phyloP scores from a whole-genome alignment of 2,113 vertebrate species.

The Colinus virginianus region DNA sequence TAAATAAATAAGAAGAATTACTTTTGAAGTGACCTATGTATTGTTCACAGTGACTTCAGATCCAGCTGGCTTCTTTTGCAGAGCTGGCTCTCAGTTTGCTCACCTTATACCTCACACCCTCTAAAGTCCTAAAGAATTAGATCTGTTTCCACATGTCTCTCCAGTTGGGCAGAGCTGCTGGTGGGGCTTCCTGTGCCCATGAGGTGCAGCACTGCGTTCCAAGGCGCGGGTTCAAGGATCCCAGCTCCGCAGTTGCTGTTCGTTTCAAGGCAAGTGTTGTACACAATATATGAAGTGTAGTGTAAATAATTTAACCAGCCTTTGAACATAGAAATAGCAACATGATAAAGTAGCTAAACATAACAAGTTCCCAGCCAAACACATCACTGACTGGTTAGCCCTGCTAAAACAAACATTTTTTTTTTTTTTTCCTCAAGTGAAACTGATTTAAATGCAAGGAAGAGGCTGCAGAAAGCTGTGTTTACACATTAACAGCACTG shows the following conservation, averaged over 20 bases:
- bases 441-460: neutral
- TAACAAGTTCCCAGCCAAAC: constrained; percentile 55
- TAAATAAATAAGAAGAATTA: too few relatives aligned
- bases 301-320: constrained; percentile 67
- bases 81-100: neutral
- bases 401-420: neutral
- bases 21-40: too few relatives aligned
- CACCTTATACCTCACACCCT: neutral
- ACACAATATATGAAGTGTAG: constrained; percentile 65
- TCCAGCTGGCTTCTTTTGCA: neutral
- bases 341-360: constrained; percentile 57
- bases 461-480: neutral
- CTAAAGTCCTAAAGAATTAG: neutral
- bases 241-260: constrained; percentile 36
- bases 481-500: neutral
- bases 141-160: neutral
- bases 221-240: neutral
- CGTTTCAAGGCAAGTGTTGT: constrained; percentile 53
- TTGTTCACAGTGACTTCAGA: constrained; percentile 24
- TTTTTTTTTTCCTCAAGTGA: neutral
- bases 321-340: constrained; percentile 66
- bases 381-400: constrained; percentile 30
- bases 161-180: too few relatives aligned
- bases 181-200: too few relatives aligned
- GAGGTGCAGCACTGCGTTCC: neutral